Evolutionary conservation across 1,140 invertebrate genomes (phyloP), one percentile per base, ranked within the genome.

Genomic region (Drosophila tristis): DNA sequence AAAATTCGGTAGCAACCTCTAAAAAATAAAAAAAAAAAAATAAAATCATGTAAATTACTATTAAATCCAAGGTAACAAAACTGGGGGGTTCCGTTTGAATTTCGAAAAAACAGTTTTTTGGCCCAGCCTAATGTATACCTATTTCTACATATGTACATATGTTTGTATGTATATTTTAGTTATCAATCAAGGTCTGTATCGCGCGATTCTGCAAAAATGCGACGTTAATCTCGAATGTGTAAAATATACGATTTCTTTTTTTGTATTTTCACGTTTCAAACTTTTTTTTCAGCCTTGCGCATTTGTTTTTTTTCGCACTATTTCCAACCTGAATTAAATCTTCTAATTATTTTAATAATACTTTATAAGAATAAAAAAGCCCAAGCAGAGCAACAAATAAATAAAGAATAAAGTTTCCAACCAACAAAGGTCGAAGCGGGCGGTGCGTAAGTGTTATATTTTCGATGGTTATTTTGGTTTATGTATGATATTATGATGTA

Each of bases 151-250:
- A 39, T 47, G 11, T 20, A 2, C 20, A 20, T 49, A 45, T 62
- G n/a, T 48, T 43, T 8, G 15, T 64, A 65, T 64, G 50, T 73
- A 58, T 54, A 48, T 42, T 51, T 67, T 68, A 56, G 65, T 85
- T 84, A 84, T 84, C 71, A 85, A 76, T 84, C 76, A 73, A 81
- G 78, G 78, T 82, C 78, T 63, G 67, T 65, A 81, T 81, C 78
- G 74, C 68, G 74, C 79, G 78, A 81, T 81, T 82, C 74, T 74
- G 78, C 79, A 82, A 67, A 80, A 74, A 73, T 48, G 60, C 43
- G 51, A 51, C 68, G 59, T 54, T 80, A 80, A 80, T 20, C 20
- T 74, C 53, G 6, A 42, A 42, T 31, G 42, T 45, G 31, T 61
- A 55, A 42, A 35, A 59, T 25, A 45, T 45, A 45, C n/a, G 50